Evolutionary conservation across 2,888 invertebrate genomes (phyloP), one percentile per base, ranked within the genome.

Genomic region (Acronicta leporina): DNA sequence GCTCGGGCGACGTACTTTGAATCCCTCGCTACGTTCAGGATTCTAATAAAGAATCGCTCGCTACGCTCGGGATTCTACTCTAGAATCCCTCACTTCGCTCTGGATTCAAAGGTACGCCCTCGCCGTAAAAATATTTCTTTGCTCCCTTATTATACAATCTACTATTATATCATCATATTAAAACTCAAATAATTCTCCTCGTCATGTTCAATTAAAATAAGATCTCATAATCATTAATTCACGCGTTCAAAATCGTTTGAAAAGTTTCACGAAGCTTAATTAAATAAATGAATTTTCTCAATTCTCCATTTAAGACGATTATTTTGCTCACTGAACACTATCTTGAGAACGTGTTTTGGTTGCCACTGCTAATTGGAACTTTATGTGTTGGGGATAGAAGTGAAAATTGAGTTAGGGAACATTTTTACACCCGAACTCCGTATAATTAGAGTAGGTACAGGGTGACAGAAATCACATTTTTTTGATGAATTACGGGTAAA

Each of bases 241-340:
- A 41, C 46, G 58, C 57, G 68, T 62, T 53, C 62, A 55, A 68
- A 54, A 57, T 62, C 68, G 73, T 59, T 76, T 59, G 67, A 43
- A 51, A 72, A 70, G 62, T 70, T 76, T 61, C 53, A 55, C 33
- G 65, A 55, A 69, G 73, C 79, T 82, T 86, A 85, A 86, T 87
- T 86, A 84, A 84, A 85, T 86, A 82, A 87, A 83, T 83, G 81
- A 83, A 85, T 84, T 70, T 77, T 77, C 55, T 57, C 75, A 59
- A 74, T 68, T 73, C 53, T 52, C 73, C 56, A 69, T 73, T 68
- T 80, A 80, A 87, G 80, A 81, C 77, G 81, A 85, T 87, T 86
- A 86, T 83, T 86, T 82, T 81, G 76, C 79, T 75, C 76, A 65
- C 44, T 70, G 74, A 81, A 81, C 78, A 75, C 66, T 1, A 2